Conservation (phyloP, 2,888 invertebrate species). For the Sinohyriopsis cumingii region DNA sequence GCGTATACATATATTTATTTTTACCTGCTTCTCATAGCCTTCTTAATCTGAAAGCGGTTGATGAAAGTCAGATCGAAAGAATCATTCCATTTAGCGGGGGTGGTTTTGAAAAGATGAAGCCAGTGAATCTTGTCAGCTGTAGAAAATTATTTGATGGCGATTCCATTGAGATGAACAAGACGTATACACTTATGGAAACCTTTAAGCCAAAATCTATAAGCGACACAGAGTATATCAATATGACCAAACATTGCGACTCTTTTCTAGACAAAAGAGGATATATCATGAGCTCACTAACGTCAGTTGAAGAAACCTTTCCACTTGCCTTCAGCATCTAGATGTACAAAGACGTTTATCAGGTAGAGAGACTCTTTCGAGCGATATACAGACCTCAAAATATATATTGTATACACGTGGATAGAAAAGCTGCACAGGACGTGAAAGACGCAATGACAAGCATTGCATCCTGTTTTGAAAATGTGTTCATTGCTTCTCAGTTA, state of each 20-base stretch:
- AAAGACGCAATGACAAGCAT: constrained; percentile 24
- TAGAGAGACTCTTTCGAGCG: constrained; percentile 44
- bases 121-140: too few relatives aligned
- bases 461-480: constrained; percentile 49
- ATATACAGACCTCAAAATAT: constrained; percentile 60
- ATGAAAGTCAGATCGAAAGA: too few relatives aligned
- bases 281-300: constrained; percentile 22
- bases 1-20: too few relatives aligned
- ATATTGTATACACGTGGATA: constrained; percentile 61
- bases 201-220: too few relatives aligned
- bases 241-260: constrained; percentile 26
- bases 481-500: constrained; percentile 38
- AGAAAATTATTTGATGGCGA: too few relatives aligned
- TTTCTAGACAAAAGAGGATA: constrained; percentile 31
- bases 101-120: too few relatives aligned
- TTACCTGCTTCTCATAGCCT: too few relatives aligned
- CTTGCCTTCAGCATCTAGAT: constrained; percentile 54
- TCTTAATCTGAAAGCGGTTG: too few relatives aligned
- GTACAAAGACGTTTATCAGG: constrained; percentile 41
- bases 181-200: too few relatives aligned
- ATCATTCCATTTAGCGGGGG: too few relatives aligned
- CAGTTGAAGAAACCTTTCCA: constrained; percentile 43
- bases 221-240: constrained; percentile 7
- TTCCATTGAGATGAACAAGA: too few relatives aligned
- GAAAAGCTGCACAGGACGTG: constrained; percentile 26